phyloP scores from a whole-genome alignment of 2,797 vertebrate species.

The Parauchenoglanis ngamensis region DNA sequence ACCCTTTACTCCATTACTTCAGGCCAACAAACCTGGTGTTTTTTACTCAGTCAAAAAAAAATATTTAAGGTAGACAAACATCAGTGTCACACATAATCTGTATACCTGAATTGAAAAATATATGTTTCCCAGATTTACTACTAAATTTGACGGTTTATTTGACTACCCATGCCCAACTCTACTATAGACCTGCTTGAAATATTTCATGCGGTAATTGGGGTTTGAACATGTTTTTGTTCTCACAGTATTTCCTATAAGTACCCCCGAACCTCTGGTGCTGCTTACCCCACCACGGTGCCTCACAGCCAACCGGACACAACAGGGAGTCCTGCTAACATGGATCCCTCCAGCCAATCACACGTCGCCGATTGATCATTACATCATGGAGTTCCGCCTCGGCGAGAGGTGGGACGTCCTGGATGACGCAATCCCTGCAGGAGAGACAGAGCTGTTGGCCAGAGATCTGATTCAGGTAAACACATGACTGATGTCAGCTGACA shows the following conservation, averaged over 20 bases:
- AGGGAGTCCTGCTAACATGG: constrained; percentile 90
- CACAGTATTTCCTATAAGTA: constrained; percentile 81
- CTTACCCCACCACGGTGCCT: constrained; percentile 89
- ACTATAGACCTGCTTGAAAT: neutral
- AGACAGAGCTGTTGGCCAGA: constrained; percentile 85
- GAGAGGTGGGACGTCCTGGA: constrained; percentile 90
- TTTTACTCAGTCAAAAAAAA: neutral
- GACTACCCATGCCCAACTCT: neutral
- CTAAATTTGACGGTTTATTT: neutral
- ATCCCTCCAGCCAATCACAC: constrained; percentile 85
- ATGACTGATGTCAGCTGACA: neutral
- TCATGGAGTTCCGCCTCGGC: constrained; percentile 89
- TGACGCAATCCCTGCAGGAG: constrained; percentile 79
- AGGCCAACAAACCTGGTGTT: neutral
- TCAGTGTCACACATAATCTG: neutral
- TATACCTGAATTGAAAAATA: neutral
- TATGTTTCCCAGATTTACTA: neutral
- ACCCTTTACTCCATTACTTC: neutral
- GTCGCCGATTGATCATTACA: constrained; percentile 82
- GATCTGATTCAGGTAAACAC: constrained; percentile 73
- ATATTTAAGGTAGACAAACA: neutral
- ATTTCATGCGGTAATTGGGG: neutral
- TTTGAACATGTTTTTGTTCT: constrained; percentile 28
- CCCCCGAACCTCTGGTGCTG: constrained; percentile 81
- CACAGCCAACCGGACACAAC: constrained; percentile 85